Evolutionary conservation across 2,888 invertebrate genomes (phyloP), one percentile per base, ranked within the genome.

Genomic region (Amaurobius ferox): DNA sequence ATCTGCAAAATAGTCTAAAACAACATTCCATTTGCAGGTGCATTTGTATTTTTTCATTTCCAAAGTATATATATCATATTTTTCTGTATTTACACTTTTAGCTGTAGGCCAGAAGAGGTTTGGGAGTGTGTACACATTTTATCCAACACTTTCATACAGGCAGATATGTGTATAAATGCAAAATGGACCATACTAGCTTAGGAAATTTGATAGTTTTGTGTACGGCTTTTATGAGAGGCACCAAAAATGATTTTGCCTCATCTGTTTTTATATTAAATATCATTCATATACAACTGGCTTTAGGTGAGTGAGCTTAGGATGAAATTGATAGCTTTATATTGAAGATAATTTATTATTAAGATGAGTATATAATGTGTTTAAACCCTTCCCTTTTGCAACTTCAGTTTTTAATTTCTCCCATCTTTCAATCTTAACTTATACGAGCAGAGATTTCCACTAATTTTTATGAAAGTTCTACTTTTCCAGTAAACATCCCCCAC

Each of bases 1-100:
- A 79, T 79, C 85, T 79, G 85, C 85, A 79, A 79, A 79, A 73
- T 86, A 86, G 85, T 73, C n/a, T n/a, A 62, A 86, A 86, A 44
- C 19, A 73, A 86, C 85, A 86, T 86, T 86, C 85, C 85, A 86
- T 85, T 85, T 78, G 85, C 85, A 85, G 85, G 55, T 78, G 85
- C 72, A 78, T 85, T 79, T 86, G 78, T 79, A 86, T 86, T 86
- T 86, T 86, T 86, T 73, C 70, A 79, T 86, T 86, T 79, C 79
- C 55, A 68, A 73, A 79, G 73, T 86, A 79, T 72, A 83, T 72
- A 83, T 73, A 73, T 79, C 28, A 67, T 85, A 79, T 86, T 86
- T 86, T 79, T 86, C 85, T 86, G 78, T 86, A 86, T 86, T 79
- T 86, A 73, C 79, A 86, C 67, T 62, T 74, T 72, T 61, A 86